Percentiles rank a stretch among this genome's conserved stretches.
Evolutionary conservation across 2,888 invertebrate species (phyloP).

Genomic region (Calliphora vomitoria): DNA sequence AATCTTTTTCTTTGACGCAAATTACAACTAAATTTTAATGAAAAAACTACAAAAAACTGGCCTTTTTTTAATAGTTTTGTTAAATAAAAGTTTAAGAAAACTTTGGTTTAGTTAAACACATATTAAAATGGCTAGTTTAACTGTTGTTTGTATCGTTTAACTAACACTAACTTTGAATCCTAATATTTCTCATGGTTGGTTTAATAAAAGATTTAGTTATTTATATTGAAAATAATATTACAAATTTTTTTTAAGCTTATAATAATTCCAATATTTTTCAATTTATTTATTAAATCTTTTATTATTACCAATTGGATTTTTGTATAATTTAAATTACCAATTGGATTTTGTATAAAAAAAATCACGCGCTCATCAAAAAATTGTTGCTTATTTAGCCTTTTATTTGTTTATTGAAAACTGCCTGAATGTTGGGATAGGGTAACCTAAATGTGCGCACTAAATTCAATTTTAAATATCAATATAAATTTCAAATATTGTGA

Average conservation of each 20-base stretch:
- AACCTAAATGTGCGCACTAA: constrained; percentile 88
- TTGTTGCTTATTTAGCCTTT: constrained; percentile 80
- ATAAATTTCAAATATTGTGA: constrained; percentile 22
- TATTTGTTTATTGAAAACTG: constrained; percentile 85
- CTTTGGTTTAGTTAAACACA: too few relatives aligned
- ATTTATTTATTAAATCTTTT: too few relatives aligned
- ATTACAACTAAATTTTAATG: constrained; percentile 11
- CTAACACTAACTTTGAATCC: too few relatives aligned
- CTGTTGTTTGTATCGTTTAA: too few relatives aligned
- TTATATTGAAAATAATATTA: too few relatives aligned
- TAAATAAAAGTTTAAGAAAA: too few relatives aligned
- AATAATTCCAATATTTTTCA: too few relatives aligned
- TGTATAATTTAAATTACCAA: too few relatives aligned
- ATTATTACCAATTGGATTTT: too few relatives aligned
- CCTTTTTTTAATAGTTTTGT: not conserved
- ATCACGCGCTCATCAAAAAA: constrained; percentile 77
- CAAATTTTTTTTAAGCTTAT: too few relatives aligned
- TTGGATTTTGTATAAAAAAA: too few relatives aligned
- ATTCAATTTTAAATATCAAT: constrained; percentile 70
- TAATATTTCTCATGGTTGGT: constrained; percentile 26
- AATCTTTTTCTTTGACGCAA: constrained; percentile 82
- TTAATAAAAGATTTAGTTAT: not conserved
- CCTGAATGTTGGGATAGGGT: constrained; percentile 99
- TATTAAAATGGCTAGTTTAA: too few relatives aligned
- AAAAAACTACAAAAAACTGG: not conserved